These are phyloP conservation scores for Tursiops truncatus DNA, from an alignment of 2,113 vertebrate genomes.

Conservation along the genomic window DNA sequence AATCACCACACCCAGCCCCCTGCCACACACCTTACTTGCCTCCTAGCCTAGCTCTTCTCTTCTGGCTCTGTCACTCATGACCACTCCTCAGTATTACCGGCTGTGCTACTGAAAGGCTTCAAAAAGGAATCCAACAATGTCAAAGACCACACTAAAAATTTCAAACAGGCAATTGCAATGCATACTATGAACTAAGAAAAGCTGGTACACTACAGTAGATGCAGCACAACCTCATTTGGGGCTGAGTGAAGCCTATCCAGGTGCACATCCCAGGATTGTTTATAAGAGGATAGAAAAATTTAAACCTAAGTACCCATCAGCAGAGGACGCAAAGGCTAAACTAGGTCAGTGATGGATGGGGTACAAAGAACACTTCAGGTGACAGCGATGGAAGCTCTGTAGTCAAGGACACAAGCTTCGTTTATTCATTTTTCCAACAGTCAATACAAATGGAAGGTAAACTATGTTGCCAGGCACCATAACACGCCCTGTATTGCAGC, in stretches of 20 bases:
- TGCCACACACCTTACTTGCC: too few relatives aligned
- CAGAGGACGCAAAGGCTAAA: too few relatives aligned
- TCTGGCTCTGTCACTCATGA: too few relatives aligned
- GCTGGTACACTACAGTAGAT: rapidly evolving
- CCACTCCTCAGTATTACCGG: rapidly evolving
- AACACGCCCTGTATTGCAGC: too few relatives aligned
- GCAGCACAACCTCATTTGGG: rapidly evolving
- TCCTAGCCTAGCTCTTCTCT: too few relatives aligned
- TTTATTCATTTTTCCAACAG: too few relatives aligned
- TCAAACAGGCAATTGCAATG: rapidly evolving
- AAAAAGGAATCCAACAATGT: background rate
- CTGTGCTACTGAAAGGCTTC: too few relatives aligned
- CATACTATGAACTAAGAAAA: rapidly evolving
- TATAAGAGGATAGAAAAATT: background rate
- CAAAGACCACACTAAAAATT: background rate
- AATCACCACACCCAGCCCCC: too few relatives aligned
- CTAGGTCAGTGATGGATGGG: too few relatives aligned
- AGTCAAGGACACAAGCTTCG: rapidly evolving
- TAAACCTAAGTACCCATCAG: rapidly evolving
- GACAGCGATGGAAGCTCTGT: rapidly evolving
- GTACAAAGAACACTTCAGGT: background rate
- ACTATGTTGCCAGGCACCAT: rapidly evolving
- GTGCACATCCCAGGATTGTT: background rate
- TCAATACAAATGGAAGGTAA: rapidly evolving
- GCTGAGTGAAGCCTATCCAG: too few relatives aligned